Percentiles rank a stretch among this genome's conserved stretches.
These are phyloP conservation scores for Cyclopterus lumpus DNA, from an alignment of 2,797 vertebrate genomes.

Conservation along the genomic window DNA sequence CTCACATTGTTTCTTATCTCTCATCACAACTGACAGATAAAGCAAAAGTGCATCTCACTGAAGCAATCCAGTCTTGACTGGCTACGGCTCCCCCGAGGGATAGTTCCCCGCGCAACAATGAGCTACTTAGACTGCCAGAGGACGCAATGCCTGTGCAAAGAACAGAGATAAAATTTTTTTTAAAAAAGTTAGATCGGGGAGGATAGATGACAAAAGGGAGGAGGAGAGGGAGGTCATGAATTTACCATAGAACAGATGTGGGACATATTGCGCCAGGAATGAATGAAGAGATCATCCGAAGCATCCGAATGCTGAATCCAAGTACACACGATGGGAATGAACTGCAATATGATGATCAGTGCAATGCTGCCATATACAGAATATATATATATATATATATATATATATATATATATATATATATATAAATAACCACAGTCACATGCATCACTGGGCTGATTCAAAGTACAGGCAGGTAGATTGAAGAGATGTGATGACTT, in stretches of 20 bases:
- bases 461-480: slow-evolving; percentile 13
- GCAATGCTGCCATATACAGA: neutral
- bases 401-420: no score
- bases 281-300: slow-evolving; percentile 33
- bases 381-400: no score
- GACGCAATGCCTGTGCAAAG: slow-evolving; percentile 68
- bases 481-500: slow-evolving; percentile 10
- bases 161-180: slow-evolving; percentile 72
- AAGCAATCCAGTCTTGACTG: slow-evolving; percentile 72
- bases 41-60: slow-evolving; percentile 68
- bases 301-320: slow-evolving; percentile 40
- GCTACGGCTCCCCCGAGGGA: slow-evolving; percentile 67
- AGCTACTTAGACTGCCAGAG: slow-evolving; percentile 79
- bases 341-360: slow-evolving; percentile 12
- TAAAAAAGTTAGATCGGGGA: slow-evolving; percentile 55
- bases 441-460: slow-evolving; percentile 16
- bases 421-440: neutral
- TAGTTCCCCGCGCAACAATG: slow-evolving; percentile 71
- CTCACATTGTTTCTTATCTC: slow-evolving; percentile 64
- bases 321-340: slow-evolving; percentile 30
- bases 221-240: slow-evolving; percentile 47
- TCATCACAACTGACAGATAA: slow-evolving; percentile 68
- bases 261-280: slow-evolving; percentile 29
- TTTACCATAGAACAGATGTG: slow-evolving; percentile 60
- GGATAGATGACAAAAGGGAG: slow-evolving; percentile 40